Conservation (phyloP, 2,113 vertebrate species). For the Jaculus jaculus region DNA sequence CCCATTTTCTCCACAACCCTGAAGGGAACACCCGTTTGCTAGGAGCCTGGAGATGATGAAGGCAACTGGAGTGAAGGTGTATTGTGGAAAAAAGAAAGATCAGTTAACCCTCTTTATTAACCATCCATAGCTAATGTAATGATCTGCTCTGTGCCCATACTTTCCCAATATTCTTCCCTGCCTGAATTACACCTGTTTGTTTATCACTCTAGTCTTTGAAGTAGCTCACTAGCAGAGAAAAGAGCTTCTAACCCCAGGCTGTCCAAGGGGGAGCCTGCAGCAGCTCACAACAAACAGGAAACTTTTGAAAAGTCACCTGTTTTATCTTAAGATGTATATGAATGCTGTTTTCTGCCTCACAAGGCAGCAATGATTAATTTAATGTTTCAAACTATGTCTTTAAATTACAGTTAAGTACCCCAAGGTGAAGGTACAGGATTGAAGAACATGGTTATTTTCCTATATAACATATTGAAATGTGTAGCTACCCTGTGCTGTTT, state of each 20-base stretch:
- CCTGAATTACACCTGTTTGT: conserved; percentile 5
- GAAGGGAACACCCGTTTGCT: background rate
- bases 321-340: conserved; percentile 25
- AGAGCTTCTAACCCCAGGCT: conserved; percentile 42
- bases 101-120: conserved; percentile 1
- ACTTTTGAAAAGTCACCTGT: conserved; percentile 42
- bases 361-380: conserved; percentile 14
- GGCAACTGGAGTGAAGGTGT: background rate
- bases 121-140: background rate
- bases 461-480: background rate
- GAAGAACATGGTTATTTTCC: background rate
- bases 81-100: background rate
- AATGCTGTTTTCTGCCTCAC: conserved; percentile 6
- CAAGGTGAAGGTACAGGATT: background rate
- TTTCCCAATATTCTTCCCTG: conserved; percentile 9
- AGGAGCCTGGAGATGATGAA: background rate
- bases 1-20: background rate
- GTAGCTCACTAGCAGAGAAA: conserved; percentile 47
- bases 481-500: background rate
- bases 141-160: background rate
- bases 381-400: conserved; percentile 42
- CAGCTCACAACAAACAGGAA: background rate
- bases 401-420: conserved; percentile 5
- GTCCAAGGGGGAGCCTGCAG: conserved; percentile 38
- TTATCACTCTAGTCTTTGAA: conserved; percentile 60